Conservation (phyloP, 37 sponge, comb jelly and placozoan genomes). For the Dysidea cf. avara region DNA sequence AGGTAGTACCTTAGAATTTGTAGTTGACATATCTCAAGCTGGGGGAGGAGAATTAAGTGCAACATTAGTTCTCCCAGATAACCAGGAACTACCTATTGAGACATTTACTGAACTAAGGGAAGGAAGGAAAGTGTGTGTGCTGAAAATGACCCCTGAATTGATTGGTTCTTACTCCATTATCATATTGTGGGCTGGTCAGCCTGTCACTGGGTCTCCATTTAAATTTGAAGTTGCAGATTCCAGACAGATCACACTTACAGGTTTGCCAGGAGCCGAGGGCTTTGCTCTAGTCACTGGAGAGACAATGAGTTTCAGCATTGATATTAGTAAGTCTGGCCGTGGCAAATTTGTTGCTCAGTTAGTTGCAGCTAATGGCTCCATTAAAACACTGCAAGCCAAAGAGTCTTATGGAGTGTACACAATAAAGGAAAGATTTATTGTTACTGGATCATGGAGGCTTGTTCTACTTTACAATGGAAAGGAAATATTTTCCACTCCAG, state of each 20-base stretch:
- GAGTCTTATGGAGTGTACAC: too few relatives aligned
- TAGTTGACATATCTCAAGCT: slow-evolving; percentile 48
- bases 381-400: too few relatives aligned
- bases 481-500: too few relatives aligned
- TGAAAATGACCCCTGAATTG: slow-evolving; percentile 36
- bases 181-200: slow-evolving; percentile 48
- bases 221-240: slow-evolving; percentile 51
- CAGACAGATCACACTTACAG: slow-evolving; percentile 7
- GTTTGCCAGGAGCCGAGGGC: too few relatives aligned
- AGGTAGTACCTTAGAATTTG: slow-evolving; percentile 38
- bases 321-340: too few relatives aligned
- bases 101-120: slow-evolving; percentile 36
- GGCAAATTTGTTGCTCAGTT: too few relatives aligned
- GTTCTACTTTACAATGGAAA: too few relatives aligned
- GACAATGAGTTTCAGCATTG: too few relatives aligned
- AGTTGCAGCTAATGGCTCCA: too few relatives aligned
- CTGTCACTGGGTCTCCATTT: slow-evolving; percentile 55
- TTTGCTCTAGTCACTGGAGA: too few relatives aligned
- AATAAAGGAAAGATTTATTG: too few relatives aligned
- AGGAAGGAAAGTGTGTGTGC: slow-evolving; percentile 12
- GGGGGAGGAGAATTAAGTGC: slow-evolving; percentile 48
- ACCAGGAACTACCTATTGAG: slow-evolving; percentile 5
- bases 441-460: too few relatives aligned
- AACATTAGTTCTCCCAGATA: slow-evolving; percentile 21
- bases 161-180: slow-evolving; percentile 41